A percentile compares a stretch with the other conserved stretches of the same genome.
These are phyloP conservation scores for Heterotis niloticus DNA, from an alignment of 2,113 vertebrate genomes.

Conservation along the genomic window DNA sequence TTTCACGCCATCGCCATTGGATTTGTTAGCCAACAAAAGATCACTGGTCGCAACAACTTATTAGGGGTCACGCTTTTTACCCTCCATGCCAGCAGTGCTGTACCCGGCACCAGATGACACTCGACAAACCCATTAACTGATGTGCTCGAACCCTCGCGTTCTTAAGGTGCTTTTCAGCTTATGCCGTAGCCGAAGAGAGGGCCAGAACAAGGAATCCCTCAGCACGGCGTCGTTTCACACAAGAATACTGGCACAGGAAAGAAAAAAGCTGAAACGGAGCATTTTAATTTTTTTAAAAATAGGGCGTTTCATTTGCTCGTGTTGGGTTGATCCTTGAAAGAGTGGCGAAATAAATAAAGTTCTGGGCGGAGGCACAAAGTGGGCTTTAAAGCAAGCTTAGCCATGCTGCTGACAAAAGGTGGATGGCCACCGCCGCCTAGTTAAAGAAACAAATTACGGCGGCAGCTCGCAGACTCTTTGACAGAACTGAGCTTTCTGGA, in stretches of 20 bases:
- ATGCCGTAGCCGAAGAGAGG: background rate
- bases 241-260: background rate
- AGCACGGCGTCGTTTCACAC: background rate
- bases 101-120: background rate
- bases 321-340: constrained; percentile 21
- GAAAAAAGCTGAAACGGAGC: background rate
- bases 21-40: background rate
- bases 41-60: constrained; percentile 6
- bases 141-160: background rate
- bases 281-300: background rate
- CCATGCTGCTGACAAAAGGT: constrained; percentile 31
- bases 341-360: constrained; percentile 3
- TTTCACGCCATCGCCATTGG: no score
- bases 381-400: constrained; percentile 32
- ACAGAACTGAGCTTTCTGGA: constrained; percentile 28
- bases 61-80: background rate
- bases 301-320: constrained; percentile 1
- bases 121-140: constrained; percentile 4
- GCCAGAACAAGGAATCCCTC: background rate
- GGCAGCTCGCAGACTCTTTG: constrained; percentile 35
- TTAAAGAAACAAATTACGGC: constrained; percentile 46
- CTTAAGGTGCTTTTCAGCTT: background rate
- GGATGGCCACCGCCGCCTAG: constrained; percentile 34
- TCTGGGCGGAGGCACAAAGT: background rate
- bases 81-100: background rate